phyloP scores from a whole-genome alignment of 1,140 invertebrate genomes.

The Drosophila tsacasi region DNA sequence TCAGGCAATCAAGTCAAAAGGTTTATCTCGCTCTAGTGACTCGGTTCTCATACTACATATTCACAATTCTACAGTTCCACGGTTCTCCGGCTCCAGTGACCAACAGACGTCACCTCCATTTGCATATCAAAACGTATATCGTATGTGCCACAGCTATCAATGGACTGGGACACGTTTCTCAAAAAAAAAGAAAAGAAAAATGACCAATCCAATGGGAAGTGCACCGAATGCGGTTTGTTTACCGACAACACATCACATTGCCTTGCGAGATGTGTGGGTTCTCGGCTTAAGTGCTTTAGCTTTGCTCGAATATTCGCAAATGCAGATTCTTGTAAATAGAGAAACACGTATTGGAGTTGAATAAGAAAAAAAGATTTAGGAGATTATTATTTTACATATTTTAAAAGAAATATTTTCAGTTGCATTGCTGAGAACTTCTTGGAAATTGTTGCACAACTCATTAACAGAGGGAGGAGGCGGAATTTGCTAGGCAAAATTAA shows the following conservation, averaged over 20 bases:
- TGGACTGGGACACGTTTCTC: slow-evolving; percentile 23
- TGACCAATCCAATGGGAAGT: slow-evolving; percentile 19
- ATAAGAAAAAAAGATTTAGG: not conserved
- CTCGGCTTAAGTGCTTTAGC: slow-evolving; percentile 8
- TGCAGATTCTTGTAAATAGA: slow-evolving; percentile 40
- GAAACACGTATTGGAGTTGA: not conserved
- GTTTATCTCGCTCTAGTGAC: slow-evolving; percentile 65
- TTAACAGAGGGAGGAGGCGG: too few species aligned
- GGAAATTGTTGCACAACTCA: not conserved
- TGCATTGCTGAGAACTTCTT: not conserved
- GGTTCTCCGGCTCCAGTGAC: slow-evolving; percentile 14
- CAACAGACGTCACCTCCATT: slow-evolving; percentile 47
- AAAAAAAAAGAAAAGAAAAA: slow-evolving; percentile 6
- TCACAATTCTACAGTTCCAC: slow-evolving; percentile 6
- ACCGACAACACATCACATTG: slow-evolving; percentile 22
- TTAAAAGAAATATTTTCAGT: not conserved
- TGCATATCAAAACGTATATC: slow-evolving; percentile 39
- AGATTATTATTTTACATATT: not conserved
- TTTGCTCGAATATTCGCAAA: slow-evolving; percentile 2
- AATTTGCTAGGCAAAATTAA: not conserved
- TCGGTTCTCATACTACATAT: slow-evolving; percentile 13
- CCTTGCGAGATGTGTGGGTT: slow-evolving; percentile 26
- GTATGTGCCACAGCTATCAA: slow-evolving; percentile 24
- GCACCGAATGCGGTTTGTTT: slow-evolving; percentile 29
- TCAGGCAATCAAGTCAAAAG: slow-evolving; percentile 77